Conservation (phyloP, 2,113 vertebrate species). For the Bufo gargarizans region DNA sequence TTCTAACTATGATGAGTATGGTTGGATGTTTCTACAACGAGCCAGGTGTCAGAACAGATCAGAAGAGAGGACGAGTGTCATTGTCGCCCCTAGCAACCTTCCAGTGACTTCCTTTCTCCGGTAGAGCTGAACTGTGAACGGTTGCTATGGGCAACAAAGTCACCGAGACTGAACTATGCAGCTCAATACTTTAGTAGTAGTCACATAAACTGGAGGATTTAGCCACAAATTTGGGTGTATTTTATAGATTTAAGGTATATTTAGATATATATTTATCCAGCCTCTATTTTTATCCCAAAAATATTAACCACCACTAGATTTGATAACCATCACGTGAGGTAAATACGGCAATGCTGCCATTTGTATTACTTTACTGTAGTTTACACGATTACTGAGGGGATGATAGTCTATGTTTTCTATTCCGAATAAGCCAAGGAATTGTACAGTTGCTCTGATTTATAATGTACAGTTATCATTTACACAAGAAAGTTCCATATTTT, state of each 20-base stretch:
- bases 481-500: not conserved
- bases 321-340: not conserved
- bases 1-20: not conserved
- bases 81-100: not conserved
- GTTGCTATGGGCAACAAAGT: not conserved
- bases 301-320: not conserved
- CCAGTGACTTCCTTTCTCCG: no score
- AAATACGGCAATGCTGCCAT: not conserved
- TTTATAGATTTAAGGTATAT: not conserved
- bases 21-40: not conserved
- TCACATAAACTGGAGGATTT: not conserved
- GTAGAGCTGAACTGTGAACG: not conserved
- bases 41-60: not conserved
- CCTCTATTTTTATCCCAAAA: not conserved
- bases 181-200: not conserved
- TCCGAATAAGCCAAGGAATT: not conserved
- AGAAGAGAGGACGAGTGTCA: not conserved
- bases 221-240: not conserved
- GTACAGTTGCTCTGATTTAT: not conserved
- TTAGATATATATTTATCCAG: not conserved
- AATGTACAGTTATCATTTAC: slow-evolving; percentile 7
- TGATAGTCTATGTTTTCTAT: not conserved
- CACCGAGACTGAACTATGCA: not conserved
- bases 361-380: not conserved
- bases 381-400: not conserved